phyloP scores from a whole-genome alignment of 1,140 invertebrate genomes.

The Drosophila malerkotliana region DNA sequence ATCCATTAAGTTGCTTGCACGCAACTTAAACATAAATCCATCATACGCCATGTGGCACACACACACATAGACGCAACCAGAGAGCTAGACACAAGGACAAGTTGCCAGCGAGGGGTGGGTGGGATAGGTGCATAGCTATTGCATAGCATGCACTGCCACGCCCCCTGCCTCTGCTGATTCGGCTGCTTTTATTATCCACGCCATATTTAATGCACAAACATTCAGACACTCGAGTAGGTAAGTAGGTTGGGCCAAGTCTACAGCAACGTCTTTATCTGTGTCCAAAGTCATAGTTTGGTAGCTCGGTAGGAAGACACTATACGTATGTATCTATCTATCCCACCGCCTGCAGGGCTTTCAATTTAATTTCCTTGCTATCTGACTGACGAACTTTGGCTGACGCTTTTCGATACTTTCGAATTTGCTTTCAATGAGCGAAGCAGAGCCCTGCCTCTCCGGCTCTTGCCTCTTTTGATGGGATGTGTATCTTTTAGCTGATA shows the following conservation, averaged over 20 bases:
- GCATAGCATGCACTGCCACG: slow-evolving; percentile 49
- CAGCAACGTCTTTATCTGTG: slow-evolving; percentile 16
- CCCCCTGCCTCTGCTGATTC: slow-evolving; percentile 40
- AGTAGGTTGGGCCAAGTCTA: slow-evolving; percentile 66
- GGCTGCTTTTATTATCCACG: slow-evolving; percentile 71
- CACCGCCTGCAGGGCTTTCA: slow-evolving; percentile 61
- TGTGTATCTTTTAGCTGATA: slow-evolving; percentile 45
- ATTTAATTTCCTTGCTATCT: slow-evolving; percentile 70
- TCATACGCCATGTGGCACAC: slow-evolving; percentile 78
- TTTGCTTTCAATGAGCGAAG: slow-evolving; percentile 35
- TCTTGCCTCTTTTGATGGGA: slow-evolving; percentile 11
- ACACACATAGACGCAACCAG: slow-evolving; percentile 20
- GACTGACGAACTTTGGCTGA: slow-evolving; percentile 65
- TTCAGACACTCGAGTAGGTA: slow-evolving; percentile 78
- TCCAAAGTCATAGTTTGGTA: not conserved
- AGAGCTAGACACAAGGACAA: slow-evolving; percentile 31
- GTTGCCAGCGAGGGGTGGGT: slow-evolving; percentile 16
- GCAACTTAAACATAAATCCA: slow-evolving; percentile 83
- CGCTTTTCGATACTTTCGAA: slow-evolving; percentile 48
- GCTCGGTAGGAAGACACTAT: not conserved
- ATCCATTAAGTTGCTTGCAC: slow-evolving; percentile 83
- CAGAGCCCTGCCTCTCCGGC: not conserved
- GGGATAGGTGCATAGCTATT: slow-evolving; percentile 10
- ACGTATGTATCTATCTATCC: not conserved
- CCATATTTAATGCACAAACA: slow-evolving; percentile 79